phyloP scores from a whole-genome alignment of 2,113 vertebrate genomes.

The Sialia sialis region DNA sequence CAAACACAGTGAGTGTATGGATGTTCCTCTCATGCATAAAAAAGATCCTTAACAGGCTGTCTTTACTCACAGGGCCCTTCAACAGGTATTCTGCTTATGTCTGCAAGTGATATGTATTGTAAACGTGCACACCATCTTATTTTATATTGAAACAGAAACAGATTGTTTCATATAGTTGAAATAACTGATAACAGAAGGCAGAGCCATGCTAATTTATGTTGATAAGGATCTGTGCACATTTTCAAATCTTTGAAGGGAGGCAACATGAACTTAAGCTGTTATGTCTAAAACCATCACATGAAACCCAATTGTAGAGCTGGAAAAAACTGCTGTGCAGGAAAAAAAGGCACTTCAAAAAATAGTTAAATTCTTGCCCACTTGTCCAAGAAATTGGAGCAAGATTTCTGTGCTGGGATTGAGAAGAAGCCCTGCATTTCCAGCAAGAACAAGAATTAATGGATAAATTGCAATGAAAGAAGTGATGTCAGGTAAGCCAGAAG shows the following conservation, averaged over 20 bases:
- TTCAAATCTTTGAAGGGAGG: slow-evolving; percentile 21
- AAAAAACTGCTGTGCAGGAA: background rate
- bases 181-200: slow-evolving; percentile 63
- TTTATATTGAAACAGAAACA: slow-evolving; percentile 55
- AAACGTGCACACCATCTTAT: slow-evolving; percentile 35
- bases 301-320: background rate
- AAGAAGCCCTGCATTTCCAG: background rate
- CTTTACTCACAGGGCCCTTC: slow-evolving; percentile 57
- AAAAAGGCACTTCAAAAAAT: background rate
- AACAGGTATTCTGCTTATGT: slow-evolving; percentile 58
- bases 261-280: slow-evolving; percentile 36
- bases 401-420: background rate
- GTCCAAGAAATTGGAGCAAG: background rate
- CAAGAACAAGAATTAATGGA: background rate
- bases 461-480: background rate
- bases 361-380: background rate
- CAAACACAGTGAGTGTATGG: background rate
- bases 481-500: background rate
- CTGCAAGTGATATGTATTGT: slow-evolving; percentile 17
- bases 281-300: background rate
- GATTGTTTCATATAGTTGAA: slow-evolving; percentile 60
- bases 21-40: background rate
- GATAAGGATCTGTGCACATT: slow-evolving; percentile 49
- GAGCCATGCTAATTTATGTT: slow-evolving; percentile 59
- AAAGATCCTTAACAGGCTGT: slow-evolving; percentile 46